These are phyloP conservation scores for Cavia aperea DNA, from an alignment of 2,113 vertebrate species.

Conservation along the genomic window DNA sequence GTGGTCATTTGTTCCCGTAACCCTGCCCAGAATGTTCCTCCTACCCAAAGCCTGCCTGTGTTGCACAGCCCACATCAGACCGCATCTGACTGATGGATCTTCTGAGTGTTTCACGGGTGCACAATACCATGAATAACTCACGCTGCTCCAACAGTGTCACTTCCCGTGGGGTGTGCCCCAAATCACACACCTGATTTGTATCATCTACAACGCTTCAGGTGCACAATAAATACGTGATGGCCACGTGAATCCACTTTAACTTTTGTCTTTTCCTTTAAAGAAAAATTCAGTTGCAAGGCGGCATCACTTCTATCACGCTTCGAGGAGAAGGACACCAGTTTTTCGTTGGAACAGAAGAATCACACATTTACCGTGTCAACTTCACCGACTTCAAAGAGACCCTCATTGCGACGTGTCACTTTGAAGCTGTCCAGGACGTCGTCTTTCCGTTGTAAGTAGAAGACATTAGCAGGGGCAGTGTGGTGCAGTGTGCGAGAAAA, in stretches of 20 bases:
- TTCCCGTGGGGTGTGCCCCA: not conserved
- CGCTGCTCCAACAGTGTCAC: not conserved
- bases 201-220: not conserved
- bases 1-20: not conserved
- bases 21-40: not conserved
- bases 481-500: not conserved
- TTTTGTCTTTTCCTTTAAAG: slow-evolving; percentile 71
- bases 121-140: not conserved
- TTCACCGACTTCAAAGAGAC: slow-evolving; percentile 82
- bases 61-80: not conserved
- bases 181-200: not conserved
- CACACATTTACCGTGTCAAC: slow-evolving; percentile 81
- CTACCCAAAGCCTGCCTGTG: not conserved
- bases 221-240: not conserved
- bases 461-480: not conserved
- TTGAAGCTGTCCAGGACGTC: slow-evolving; percentile 77
- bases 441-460: slow-evolving; percentile 84
- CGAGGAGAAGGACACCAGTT: slow-evolving; percentile 83
- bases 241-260: not conserved
- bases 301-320: slow-evolving; percentile 82
- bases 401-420: slow-evolving; percentile 82
- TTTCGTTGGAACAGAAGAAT: slow-evolving; percentile 82
- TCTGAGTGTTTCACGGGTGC: not conserved
- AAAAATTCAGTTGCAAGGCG: slow-evolving; percentile 81
- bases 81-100: not conserved